phyloP scores from a whole-genome alignment of 2,797 vertebrate genomes.

The Taeniopygia guttata region DNA sequence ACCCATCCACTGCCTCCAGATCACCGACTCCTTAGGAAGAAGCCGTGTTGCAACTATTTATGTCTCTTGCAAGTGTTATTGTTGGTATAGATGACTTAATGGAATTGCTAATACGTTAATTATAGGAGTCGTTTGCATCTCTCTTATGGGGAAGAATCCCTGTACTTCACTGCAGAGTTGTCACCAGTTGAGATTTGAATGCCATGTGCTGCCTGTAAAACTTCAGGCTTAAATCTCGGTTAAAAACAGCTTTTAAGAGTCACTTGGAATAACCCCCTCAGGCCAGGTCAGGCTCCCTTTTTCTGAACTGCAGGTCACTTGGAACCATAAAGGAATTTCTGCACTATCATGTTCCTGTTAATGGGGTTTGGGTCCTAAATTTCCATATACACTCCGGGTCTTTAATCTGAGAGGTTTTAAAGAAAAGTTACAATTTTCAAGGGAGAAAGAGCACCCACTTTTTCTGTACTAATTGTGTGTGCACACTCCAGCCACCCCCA shows the following conservation, averaged over 20 bases:
- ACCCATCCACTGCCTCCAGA: neutral
- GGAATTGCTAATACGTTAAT: neutral
- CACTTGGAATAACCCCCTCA: neutral
- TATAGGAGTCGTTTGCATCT: neutral
- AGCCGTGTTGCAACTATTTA: neutral
- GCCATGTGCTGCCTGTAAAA: neutral
- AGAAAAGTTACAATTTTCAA: neutral
- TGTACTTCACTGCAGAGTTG: neutral
- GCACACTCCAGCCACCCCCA: rapidly evolving
- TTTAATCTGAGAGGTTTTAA: neutral
- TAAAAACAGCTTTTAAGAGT: neutral
- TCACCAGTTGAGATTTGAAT: neutral
- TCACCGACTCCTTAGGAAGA: neutral
- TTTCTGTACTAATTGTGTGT: neutral
- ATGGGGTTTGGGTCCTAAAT: neutral
- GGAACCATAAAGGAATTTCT: neutral
- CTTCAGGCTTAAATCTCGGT: neutral
- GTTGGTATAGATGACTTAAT: neutral
- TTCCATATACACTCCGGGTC: neutral
- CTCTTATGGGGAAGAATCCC: neutral
- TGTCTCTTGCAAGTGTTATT: neutral
- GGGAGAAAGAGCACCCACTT: neutral
- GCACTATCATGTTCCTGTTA: neutral
- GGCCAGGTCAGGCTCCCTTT: neutral
- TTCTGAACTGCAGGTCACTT: neutral